Base-by-base conservation (phyloP, 2,797 vertebrate species). In the Ctenopoma multispine region DNA sequence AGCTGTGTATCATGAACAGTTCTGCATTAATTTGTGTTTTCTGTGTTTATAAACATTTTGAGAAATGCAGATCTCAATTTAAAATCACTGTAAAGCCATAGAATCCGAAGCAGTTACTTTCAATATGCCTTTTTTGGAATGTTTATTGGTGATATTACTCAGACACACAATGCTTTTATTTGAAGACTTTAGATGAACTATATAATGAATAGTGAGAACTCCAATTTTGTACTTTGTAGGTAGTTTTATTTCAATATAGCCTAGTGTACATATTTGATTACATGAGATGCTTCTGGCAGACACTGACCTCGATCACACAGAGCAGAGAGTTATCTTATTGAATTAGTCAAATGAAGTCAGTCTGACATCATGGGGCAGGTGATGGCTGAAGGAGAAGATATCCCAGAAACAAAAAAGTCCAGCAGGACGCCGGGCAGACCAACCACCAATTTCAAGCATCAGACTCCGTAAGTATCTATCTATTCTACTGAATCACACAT, bases 311-410 rank as follows among this genome's bases (percentile, higher is more conserved):
- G 53, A 29, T 68, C 40, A 55, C 43, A 74, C 38, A 21, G 57
- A 54, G 34, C 72, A 63, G 71, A 65, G 70, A 72, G 63, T 21
- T 0, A 23, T 72, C 38, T 90, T 90, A 93, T 93, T 92, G 80
- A 92, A 81, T 93, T 91, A 94, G 89, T 89, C 89, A 93, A 93
- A 93, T 94, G 63, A 89, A 80, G 82, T 82, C 17, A 48, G 71
- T 75, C 58, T 91, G 89, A 92, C 84, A 79, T 93, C 90, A 92
- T 61, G 69, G 64, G 83, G 80, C 81, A 85, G 86, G 70, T 83
- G 77, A 85, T 64, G 8, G 70, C 62, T 43, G 73, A 76, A 73
- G 47, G 59, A 75, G 57, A 65, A 48, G 68, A 75, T 78, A 74
- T 70, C 29, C 17, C 77, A 76, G 47, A 75, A 56, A 66, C 49